Percentiles rank a stretch among this genome's conserved stretches.
Conservation (phyloP, 2,888 invertebrate genomes). For the Microctonus brassicae region DNA sequence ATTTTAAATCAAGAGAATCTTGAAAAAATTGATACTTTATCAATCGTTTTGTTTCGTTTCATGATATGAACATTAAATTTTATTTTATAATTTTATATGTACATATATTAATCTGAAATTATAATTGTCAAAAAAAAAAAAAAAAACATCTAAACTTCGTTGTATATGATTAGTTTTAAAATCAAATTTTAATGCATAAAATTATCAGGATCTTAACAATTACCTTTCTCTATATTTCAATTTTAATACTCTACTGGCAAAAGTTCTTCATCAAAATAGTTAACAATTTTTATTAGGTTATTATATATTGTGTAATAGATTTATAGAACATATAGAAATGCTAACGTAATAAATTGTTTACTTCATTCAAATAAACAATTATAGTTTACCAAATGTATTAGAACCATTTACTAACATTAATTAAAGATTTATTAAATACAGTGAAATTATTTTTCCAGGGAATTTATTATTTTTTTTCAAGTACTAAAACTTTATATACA, state of each 20-base stretch:
- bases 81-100: conserved; percentile 36
- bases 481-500: too few species aligned
- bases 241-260: not conserved
- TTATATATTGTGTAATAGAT: too few species aligned
- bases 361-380: not conserved
- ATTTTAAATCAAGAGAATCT: not conserved
- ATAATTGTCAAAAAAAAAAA: conserved; percentile 12
- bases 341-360: not conserved
- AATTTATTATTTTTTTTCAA: not conserved
- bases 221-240: not conserved
- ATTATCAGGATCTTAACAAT: not conserved
- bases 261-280: too few species aligned
- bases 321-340: too few species aligned
- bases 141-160: not conserved
- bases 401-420: not conserved
- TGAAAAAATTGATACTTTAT: not conserved
- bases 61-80: conserved; percentile 28
- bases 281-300: too few species aligned
- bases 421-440: not conserved
- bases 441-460: too few species aligned
- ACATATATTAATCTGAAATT: conserved; percentile 21
- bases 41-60: not conserved
- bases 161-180: not conserved
- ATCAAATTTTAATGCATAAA: not conserved
- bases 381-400: not conserved